A percentile compares a stretch with the other conserved stretches of the same genome.
phyloP scores from a whole-genome alignment of 2,113 vertebrate species.

The Mustela lutreola region DNA sequence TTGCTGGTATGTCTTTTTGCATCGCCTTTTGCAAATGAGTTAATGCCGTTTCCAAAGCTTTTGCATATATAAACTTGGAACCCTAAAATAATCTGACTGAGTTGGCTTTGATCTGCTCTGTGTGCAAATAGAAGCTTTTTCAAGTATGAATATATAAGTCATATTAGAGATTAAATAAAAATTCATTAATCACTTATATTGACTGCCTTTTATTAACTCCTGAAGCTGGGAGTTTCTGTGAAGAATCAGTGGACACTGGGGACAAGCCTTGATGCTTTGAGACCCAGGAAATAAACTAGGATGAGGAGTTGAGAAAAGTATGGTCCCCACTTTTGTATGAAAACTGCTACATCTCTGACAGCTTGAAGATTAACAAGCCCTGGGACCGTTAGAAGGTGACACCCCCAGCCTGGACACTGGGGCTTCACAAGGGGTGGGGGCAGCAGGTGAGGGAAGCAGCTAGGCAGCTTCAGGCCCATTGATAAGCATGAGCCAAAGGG shows the following conservation, averaged over 20 bases:
- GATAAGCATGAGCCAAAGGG: not conserved
- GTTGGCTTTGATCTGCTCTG: not conserved
- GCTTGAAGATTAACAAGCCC: not conserved
- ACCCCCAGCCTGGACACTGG: not conserved
- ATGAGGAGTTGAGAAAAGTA: not conserved
- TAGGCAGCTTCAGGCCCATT: not conserved
- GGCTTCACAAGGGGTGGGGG: not conserved
- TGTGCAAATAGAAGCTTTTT: conserved; percentile 28
- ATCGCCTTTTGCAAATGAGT: not conserved
- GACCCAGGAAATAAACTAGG: not conserved
- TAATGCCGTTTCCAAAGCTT: conserved; percentile 20
- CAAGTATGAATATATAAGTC: not conserved
- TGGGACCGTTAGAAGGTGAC: not conserved
- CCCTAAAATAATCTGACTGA: not conserved
- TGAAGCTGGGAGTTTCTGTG: not conserved
- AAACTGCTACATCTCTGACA: not conserved
- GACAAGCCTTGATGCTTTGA: not conserved
- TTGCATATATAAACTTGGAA: not conserved
- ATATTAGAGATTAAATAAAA: conserved; percentile 5
- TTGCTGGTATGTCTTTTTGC: not conserved
- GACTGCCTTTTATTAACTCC: not conserved
- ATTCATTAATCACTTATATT: not conserved
- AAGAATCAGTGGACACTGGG: not conserved
- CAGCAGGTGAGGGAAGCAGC: not conserved
- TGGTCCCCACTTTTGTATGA: not conserved